These are phyloP conservation scores for Gryon sp. DNA, from an alignment of 1,140 invertebrate species.

Conservation along the genomic window DNA sequence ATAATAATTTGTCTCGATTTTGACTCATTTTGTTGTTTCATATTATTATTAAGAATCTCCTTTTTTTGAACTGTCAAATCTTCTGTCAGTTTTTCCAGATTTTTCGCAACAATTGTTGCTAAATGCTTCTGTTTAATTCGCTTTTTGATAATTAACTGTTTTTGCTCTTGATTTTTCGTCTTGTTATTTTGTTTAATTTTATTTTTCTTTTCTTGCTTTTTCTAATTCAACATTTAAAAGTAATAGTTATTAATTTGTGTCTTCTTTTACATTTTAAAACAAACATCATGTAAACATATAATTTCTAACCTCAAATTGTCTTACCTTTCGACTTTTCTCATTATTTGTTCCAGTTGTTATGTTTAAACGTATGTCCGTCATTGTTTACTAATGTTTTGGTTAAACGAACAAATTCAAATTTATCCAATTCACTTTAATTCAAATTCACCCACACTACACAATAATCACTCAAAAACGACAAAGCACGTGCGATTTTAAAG, in stretches of 20 bases:
- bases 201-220: background rate
- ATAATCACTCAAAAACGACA: background rate
- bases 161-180: slow-evolving; percentile 1
- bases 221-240: background rate
- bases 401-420: background rate
- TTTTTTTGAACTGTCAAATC: slow-evolving; percentile 17
- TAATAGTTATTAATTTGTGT: too few species aligned
- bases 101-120: slow-evolving; percentile 70
- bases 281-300: background rate
- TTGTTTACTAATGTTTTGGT: too few species aligned
- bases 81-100: slow-evolving; percentile 32
- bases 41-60: background rate
- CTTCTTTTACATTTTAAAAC: background rate
- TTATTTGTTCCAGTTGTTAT: background rate
- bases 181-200: background rate
- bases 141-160: slow-evolving; percentile 26
- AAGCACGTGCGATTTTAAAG: background rate
- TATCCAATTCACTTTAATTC: background rate
- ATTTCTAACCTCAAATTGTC: slow-evolving; percentile 13
- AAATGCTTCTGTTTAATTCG: slow-evolving; percentile 75
- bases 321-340: slow-evolving; percentile 9
- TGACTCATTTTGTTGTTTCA: background rate
- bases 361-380: slow-evolving; percentile 20
- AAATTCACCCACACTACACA: background rate
- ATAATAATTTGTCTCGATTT: slow-evolving; percentile 57